Evolutionary conservation across 2,113 vertebrate genomes (phyloP).

Genomic region (Pao palembangensis): DNA sequence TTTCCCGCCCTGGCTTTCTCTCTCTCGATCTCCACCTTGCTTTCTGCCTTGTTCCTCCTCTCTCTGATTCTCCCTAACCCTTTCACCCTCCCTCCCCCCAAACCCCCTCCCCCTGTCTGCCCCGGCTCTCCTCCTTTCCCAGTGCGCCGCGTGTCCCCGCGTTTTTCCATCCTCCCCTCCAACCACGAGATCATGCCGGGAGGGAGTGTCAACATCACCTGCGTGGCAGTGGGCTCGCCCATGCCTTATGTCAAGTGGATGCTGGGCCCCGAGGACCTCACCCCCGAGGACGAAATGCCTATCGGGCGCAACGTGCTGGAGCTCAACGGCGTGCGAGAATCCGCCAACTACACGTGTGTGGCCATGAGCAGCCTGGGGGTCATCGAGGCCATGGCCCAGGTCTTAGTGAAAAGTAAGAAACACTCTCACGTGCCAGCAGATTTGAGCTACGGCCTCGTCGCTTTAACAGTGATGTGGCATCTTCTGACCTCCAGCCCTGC

Average conservation of each 20-base stretch:
- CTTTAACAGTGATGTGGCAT: background rate
- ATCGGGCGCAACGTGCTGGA: slow-evolving; percentile 95
- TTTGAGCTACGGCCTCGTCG: background rate
- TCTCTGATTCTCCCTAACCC: slow-evolving; percentile 31
- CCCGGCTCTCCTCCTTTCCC: slow-evolving; percentile 69
- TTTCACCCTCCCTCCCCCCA: slow-evolving; percentile 24
- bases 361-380: slow-evolving; percentile 98
- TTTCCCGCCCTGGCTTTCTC: slow-evolving; percentile 28
- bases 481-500: slow-evolving; percentile 77
- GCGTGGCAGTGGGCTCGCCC: slow-evolving; percentile 94
- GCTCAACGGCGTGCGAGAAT: slow-evolving; percentile 92
- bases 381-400: slow-evolving; percentile 92
- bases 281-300: slow-evolving; percentile 95
- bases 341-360: slow-evolving; percentile 97
- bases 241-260: slow-evolving; percentile 99
- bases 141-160: slow-evolving; percentile 95
- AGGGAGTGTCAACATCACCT: slow-evolving; percentile 97
- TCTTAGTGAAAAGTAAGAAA: slow-evolving; percentile 94
- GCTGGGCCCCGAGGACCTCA: slow-evolving; percentile 92
- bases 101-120: slow-evolving; percentile 29
- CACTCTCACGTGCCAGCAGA: background rate
- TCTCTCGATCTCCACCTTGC: slow-evolving; percentile 30
- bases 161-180: slow-evolving; percentile 93
- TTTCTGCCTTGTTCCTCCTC: slow-evolving; percentile 22
- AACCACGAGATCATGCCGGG: slow-evolving; percentile 98